Evolutionary conservation across 2,797 vertebrate genomes (phyloP).

Genomic region (Alcedo quadribrachys): DNA sequence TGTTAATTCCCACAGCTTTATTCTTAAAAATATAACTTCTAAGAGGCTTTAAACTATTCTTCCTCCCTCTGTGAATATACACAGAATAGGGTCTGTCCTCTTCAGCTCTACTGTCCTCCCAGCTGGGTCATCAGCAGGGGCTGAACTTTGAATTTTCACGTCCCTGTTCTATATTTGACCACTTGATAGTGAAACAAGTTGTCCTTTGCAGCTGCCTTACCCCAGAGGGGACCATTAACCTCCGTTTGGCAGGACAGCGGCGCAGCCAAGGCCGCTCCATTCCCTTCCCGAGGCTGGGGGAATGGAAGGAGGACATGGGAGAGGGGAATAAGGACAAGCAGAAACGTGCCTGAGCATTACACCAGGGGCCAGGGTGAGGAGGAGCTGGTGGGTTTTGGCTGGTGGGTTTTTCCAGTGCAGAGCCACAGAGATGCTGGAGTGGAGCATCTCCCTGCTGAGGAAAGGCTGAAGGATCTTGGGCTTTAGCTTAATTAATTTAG

Average conservation of each 20-base stretch:
- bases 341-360: neutral
- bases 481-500: too few species aligned
- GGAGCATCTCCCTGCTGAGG: too few species aligned
- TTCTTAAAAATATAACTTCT: neutral
- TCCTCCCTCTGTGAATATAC: neutral
- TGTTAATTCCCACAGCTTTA: fast-evolving
- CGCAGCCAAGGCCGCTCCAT: neutral
- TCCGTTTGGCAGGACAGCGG: neutral
- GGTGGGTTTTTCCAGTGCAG: too few species aligned
- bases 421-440: too few species aligned
- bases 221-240: constrained; percentile 19
- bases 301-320: constrained; percentile 32
- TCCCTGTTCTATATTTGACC: constrained; percentile 43
- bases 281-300: neutral
- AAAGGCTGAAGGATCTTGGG: too few species aligned
- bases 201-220: constrained; percentile 8
- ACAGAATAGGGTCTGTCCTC: neutral
- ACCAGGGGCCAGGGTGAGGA: neutral
- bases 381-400: neutral
- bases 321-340: neutral
- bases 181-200: neutral
- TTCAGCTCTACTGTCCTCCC: neutral
- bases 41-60: neutral
- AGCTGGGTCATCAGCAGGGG: neutral
- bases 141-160: constrained; percentile 33